Percentiles rank a stretch among this genome's conserved stretches.
phyloP scores from a whole-genome alignment of 2,888 invertebrate genomes.

The Cryptus armator region DNA sequence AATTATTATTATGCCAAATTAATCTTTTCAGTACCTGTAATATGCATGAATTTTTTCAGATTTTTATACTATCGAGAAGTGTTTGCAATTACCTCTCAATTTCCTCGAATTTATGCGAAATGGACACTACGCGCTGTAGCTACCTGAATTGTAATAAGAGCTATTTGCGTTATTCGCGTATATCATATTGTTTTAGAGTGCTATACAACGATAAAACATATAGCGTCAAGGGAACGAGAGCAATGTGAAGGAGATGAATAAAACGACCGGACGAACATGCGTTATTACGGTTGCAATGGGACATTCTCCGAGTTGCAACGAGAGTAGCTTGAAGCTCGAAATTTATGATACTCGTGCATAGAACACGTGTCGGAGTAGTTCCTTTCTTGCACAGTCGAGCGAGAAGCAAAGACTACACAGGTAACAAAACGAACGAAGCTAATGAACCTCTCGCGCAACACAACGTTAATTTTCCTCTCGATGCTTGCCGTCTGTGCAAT shows the following conservation, averaged over 20 bases:
- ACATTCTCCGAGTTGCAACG: neutral
- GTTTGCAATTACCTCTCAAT: no score
- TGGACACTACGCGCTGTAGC: no score
- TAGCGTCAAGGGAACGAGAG: constrained; percentile 16
- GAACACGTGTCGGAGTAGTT: neutral
- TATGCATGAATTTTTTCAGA: no score
- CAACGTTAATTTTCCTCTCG: constrained; percentile 13
- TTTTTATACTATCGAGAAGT: no score
- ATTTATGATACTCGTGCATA: constrained; percentile 20
- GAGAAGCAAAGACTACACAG: constrained; percentile 41
- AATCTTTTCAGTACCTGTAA: no score
- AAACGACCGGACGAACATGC: neutral
- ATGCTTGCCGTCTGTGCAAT: constrained; percentile 36
- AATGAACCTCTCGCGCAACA: constrained; percentile 54
- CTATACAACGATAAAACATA: neutral
- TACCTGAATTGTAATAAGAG: no score
- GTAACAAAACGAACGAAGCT: constrained; percentile 51
- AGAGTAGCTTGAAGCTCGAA: constrained; percentile 11
- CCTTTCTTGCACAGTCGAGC: neutral
- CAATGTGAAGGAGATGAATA: constrained; percentile 3
- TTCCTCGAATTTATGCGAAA: no score
- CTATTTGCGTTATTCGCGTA: no score
- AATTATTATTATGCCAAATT: no score
- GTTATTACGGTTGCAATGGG: constrained; percentile 22
- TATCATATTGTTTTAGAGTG: no score